Evolutionary conservation across 37 sponge, comb jelly and placozoan genomes (phyloP).

Genomic region (Chondrosia reniformis): DNA sequence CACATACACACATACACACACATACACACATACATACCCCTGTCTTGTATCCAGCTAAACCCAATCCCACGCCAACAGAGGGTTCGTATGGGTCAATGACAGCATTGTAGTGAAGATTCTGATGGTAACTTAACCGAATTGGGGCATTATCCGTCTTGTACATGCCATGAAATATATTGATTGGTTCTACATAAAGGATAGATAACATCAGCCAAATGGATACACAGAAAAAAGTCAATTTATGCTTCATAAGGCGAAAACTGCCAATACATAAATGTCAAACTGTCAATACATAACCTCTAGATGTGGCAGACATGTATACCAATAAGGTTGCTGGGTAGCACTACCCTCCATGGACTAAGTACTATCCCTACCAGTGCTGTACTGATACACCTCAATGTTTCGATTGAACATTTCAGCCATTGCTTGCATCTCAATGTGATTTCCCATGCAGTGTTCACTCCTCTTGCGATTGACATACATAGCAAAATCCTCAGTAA

Average conservation of each 20-base stretch:
- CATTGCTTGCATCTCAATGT: slow-evolving; percentile 99
- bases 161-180: slow-evolving; percentile 86
- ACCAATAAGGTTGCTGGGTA: no score
- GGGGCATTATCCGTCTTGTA: slow-evolving; percentile 96
- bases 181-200: slow-evolving; percentile 66
- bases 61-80: slow-evolving; percentile 92
- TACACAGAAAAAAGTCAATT: neutral
- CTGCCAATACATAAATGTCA: no score
- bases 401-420: slow-evolving; percentile 92
- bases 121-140: slow-evolving; percentile 89
- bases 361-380: slow-evolving; percentile 72
- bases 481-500: slow-evolving; percentile 86
- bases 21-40: slow-evolving; percentile 61
- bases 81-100: slow-evolving; percentile 88
- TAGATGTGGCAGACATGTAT: no score
- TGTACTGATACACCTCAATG: slow-evolving; percentile 91
- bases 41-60: slow-evolving; percentile 89
- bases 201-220: neutral
- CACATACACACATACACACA: neutral
- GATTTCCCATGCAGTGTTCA: slow-evolving; percentile 92
- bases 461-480: slow-evolving; percentile 86
- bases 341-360: no score
- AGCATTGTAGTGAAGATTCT: slow-evolving; percentile 89
- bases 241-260: neutral
- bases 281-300: no score